phyloP scores from a whole-genome alignment of 2,113 vertebrate genomes.

The Oryctolagus cuniculus region mOryCun1.1 NC_091435.1:11186501-11187000 shows the following conservation, averaged over 20 bases:
- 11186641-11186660: no score
- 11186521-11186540: no score
- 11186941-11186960: no score
- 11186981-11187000: neutral
- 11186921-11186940: neutral
- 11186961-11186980: rapidly evolving
- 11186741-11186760: neutral
- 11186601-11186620: no score
- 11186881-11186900: neutral
- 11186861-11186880: neutral
- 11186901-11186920: neutral
- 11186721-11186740: neutral
- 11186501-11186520: no score
- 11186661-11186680: neutral
- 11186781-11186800: rapidly evolving
- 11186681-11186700: neutral
- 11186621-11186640: no score
- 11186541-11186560: no score
- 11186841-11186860: neutral
- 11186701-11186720: neutral
- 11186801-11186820: rapidly evolving
- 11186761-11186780: neutral
- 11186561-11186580: no score
- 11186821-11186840: neutral
- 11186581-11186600: no score